Conservation (phyloP, 2,888 invertebrate species). For the Agrotis ipsilon region DNA sequence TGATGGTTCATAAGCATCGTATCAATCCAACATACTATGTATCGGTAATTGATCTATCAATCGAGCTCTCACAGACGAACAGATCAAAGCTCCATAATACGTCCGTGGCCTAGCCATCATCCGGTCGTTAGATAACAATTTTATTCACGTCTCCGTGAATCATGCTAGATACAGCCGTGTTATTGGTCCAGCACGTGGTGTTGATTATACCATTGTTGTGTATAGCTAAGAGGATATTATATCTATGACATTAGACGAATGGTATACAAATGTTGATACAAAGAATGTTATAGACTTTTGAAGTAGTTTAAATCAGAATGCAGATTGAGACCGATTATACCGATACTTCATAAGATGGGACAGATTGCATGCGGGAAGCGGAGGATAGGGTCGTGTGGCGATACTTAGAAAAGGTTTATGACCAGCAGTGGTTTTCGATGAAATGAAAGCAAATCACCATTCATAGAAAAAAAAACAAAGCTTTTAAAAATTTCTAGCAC, state of each 20-base stretch:
- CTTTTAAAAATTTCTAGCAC: neutral
- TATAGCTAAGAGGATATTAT: slow-evolving; percentile 9
- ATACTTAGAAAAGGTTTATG: too few relatives aligned
- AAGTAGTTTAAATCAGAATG: neutral
- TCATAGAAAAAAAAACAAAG: neutral
- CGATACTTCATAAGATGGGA: too few relatives aligned
- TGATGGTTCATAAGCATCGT: neutral
- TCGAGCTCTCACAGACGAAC: slow-evolving; percentile 24
- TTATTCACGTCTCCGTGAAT: slow-evolving; percentile 65
- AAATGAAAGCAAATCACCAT: neutral
- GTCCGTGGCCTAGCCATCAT: slow-evolving; percentile 37
- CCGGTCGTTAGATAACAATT: slow-evolving; percentile 55
- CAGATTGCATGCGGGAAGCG: too few relatives aligned
- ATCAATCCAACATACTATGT: slow-evolving; percentile 1
- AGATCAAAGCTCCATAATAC: slow-evolving; percentile 29
- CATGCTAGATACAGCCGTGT: slow-evolving; percentile 62
- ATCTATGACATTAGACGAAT: neutral
- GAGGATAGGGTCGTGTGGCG: too few relatives aligned
- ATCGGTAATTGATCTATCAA: slow-evolving; percentile 32
- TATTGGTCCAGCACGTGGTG: slow-evolving; percentile 63
- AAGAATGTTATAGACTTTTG: neutral
- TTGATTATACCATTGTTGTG: slow-evolving; percentile 37
- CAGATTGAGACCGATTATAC: too few relatives aligned
- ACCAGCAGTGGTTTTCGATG: neutral
- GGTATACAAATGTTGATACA: neutral